Conservation (phyloP, 1,140 invertebrate species). For the Drosophila repletoides region DNA sequence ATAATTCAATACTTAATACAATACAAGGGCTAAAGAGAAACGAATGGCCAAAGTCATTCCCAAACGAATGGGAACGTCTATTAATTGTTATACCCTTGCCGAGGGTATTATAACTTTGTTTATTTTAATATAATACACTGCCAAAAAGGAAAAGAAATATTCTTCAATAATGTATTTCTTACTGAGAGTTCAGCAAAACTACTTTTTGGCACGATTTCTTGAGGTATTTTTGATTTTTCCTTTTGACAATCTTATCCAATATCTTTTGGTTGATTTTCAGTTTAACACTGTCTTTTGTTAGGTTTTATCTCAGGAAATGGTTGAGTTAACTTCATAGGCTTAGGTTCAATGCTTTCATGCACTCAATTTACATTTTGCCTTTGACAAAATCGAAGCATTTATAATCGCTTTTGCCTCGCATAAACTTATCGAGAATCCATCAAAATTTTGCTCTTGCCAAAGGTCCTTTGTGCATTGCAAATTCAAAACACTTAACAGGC, state of each 20-base stretch:
- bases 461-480: conserved; percentile 41
- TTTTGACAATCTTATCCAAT: not conserved
- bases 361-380: conserved; percentile 51
- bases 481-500: conserved; percentile 38
- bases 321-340: conserved; percentile 1
- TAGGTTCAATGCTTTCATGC: conserved; percentile 22
- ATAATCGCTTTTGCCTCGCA: conserved; percentile 41
- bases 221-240: not conserved
- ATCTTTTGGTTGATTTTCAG: not conserved
- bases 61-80: too few relatives aligned
- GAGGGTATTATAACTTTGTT: too few relatives aligned
- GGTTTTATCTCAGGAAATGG: conserved; percentile 1
- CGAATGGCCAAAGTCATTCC: too few relatives aligned
- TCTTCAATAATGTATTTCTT: too few relatives aligned
- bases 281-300: not conserved
- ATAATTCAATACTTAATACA: too few relatives aligned
- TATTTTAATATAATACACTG: too few relatives aligned
- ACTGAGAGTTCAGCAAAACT: too few relatives aligned
- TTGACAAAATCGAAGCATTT: conserved; percentile 38
- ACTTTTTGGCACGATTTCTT: too few relatives aligned
- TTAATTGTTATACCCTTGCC: too few relatives aligned
- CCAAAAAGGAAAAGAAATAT: too few relatives aligned
- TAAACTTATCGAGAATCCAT: conserved; percentile 44
- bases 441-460: conserved; percentile 37
- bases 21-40: too few relatives aligned